Evolutionary conservation across 2,888 invertebrate species (phyloP), one percentile per base, ranked within the genome.

Genomic region (Habroteleia sp.): DNA sequence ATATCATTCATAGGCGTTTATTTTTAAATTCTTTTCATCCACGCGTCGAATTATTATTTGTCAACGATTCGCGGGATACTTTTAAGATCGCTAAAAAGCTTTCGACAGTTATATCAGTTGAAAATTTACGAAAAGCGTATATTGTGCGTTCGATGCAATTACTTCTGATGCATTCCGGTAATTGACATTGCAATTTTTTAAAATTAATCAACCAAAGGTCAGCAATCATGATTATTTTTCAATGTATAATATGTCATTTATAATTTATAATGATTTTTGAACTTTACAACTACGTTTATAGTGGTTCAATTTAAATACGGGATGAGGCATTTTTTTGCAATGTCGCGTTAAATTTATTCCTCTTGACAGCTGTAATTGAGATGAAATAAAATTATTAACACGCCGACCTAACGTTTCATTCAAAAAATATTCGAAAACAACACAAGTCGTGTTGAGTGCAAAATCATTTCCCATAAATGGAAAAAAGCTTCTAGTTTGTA

Each of bases 221-320:
- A 62, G 44, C 72, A 16, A 42, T 74, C 48, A 56, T 54, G 54
- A 74, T 68, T 74, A 68, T 58, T 74, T 58, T 54, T 48, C 66
- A 46, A 13, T 62, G 31, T 68, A 68, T 73, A 58, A 62, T 74
- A 60, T 56, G 74, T 68, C 74, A 68, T 74, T 68, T 68, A 62
- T 74, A 68, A 74, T 74, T 74, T 74, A 74, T 62, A 74, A 74
- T 74, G 74, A 74, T 68, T 62, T 74, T 62, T 62, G 48, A 68
- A 63, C 48, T 62, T 66, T 68, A 46, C 62, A 48, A 7, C 16
- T 13, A 37, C 31, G n/a, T 13, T 5, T 17, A 37, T 14, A 17
- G 35, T n/a, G 39, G 27, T 48, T 66, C 65, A 60, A 60, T 62
- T 66, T 25, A 25, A 65, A 42, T 37, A 13, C 39, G 31, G 16